Evolutionary conservation across 2,113 vertebrate species (phyloP).

Genomic region (Lipotes vexillifer): DNA sequence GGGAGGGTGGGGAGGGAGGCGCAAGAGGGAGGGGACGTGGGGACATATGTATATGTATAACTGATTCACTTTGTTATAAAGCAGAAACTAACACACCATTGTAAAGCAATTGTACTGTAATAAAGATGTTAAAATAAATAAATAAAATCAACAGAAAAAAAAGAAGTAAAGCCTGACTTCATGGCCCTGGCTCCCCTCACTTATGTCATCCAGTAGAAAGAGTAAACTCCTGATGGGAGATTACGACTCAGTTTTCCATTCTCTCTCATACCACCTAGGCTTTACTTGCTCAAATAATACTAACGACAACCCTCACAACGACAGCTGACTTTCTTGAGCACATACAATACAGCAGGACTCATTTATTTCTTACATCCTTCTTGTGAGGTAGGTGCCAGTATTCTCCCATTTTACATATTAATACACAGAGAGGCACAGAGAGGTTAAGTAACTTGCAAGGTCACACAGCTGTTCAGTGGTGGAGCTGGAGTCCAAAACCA

Average conservation of each 20-base stretch:
- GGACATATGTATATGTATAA: too few relatives aligned
- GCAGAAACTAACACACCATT: too few relatives aligned
- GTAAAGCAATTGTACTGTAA: too few relatives aligned
- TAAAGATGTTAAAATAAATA: too few relatives aligned
- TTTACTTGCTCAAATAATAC: neutral
- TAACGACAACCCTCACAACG: neutral
- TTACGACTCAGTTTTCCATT: neutral
- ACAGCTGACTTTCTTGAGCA: neutral
- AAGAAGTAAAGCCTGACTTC: neutral
- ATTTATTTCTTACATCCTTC: neutral
- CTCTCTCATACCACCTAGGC: neutral
- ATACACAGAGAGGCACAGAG: neutral
- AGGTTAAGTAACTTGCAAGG: neutral
- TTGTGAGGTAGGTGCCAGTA: neutral
- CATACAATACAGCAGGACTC: neutral
- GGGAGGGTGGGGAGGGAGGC: too few relatives aligned
- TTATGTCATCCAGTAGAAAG: neutral
- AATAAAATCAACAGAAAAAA: too few relatives aligned
- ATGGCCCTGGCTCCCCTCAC: neutral
- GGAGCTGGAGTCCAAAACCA: neutral
- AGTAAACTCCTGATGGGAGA: neutral
- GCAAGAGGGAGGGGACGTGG: too few relatives aligned
- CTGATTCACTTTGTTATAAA: too few relatives aligned
- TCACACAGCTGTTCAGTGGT: neutral
- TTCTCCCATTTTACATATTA: neutral